These are phyloP conservation scores for Eupleurogrammus muticus DNA, from an alignment of 2,797 vertebrate species.

Conservation along the genomic window DNA sequence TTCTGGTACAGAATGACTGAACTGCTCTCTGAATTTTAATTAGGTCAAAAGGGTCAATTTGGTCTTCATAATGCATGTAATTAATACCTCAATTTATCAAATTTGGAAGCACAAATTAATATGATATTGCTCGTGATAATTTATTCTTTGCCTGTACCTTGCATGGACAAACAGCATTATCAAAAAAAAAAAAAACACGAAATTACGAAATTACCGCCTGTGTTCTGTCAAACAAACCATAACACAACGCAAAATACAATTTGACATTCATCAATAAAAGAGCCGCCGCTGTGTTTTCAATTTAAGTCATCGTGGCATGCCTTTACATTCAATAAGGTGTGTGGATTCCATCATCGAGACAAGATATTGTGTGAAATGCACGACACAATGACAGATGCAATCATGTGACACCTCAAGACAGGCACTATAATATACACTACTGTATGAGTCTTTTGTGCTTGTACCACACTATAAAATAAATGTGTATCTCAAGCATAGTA, in stretches of 20 bases:
- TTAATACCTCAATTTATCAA: not conserved
- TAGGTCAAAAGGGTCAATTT: not conserved
- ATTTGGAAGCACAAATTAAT: too few species aligned
- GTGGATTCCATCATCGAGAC: slow-evolving; percentile 18
- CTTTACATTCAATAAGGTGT: slow-evolving; percentile 14
- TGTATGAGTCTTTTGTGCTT: not conserved
- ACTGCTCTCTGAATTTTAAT: not conserved
- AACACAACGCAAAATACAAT: not conserved
- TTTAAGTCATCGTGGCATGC: slow-evolving; percentile 2
- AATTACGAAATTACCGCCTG: too few species aligned
- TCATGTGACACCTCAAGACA: slow-evolving; percentile 17
- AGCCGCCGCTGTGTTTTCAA: not conserved
- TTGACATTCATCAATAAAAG: too few species aligned
- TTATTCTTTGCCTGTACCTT: too few species aligned
- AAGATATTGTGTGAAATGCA: slow-evolving; percentile 13
- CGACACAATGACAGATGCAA: slow-evolving; percentile 24
- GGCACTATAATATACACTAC: not conserved
- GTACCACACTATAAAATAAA: not conserved
- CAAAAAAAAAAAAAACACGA: too few species aligned
- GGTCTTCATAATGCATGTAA: not conserved
- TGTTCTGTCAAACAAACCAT: slow-evolving; percentile 1
- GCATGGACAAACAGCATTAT: not conserved
- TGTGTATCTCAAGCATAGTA: not conserved
- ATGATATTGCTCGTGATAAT: too few species aligned
- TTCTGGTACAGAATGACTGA: not conserved